phyloP scores from a whole-genome alignment of 2,888 invertebrate genomes.

The Chaetogeoica ovagalla region DNA sequence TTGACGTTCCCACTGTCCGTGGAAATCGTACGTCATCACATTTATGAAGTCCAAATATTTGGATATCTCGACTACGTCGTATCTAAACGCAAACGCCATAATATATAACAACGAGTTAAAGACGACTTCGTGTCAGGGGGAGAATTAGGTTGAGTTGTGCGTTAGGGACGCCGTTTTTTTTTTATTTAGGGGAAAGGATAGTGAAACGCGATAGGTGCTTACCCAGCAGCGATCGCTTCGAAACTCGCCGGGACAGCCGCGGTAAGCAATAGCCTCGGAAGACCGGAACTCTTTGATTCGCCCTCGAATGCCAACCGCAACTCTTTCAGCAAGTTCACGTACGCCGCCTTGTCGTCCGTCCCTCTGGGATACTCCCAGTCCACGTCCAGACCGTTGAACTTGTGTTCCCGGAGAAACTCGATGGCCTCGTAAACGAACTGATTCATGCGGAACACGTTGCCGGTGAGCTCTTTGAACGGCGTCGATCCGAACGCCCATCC shows the following conservation, averaged over 20 bases:
- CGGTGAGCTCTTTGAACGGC: conserved; percentile 88
- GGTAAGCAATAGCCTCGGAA: conserved; percentile 76
- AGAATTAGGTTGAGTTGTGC: too few relatives aligned
- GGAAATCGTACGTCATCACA: conserved; percentile 95
- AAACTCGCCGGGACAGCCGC: conserved; percentile 92
- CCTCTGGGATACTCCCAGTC: conserved; percentile 95
- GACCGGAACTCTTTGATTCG: conserved; percentile 84
- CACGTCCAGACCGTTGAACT: conserved; percentile 89
- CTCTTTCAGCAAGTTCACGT: conserved; percentile 82
- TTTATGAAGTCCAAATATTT: conserved; percentile 93
- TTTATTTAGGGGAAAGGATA: too few relatives aligned
- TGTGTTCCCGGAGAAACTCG: conserved; percentile 85
- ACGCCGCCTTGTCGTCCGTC: conserved; percentile 81
- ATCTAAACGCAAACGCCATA: conserved; percentile 62
- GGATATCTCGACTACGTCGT: conserved; percentile 90
- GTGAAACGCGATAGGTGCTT: conserved; percentile 54
- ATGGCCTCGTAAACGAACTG: conserved; percentile 94
- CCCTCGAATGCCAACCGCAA: conserved; percentile 89
- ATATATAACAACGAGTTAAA: not conserved
- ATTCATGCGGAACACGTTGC: conserved; percentile 90
- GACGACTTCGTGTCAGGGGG: too few relatives aligned
- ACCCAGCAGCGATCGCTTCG: conserved; percentile 89
- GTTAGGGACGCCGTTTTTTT: too few relatives aligned
- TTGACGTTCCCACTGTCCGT: conserved; percentile 91
- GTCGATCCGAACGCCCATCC: conserved; percentile 97